A percentile compares a stretch with the other conserved stretches of the same genome.
phyloP scores from a whole-genome alignment of 1,140 invertebrate genomes.

The Ridgeia piscesae region DNA sequence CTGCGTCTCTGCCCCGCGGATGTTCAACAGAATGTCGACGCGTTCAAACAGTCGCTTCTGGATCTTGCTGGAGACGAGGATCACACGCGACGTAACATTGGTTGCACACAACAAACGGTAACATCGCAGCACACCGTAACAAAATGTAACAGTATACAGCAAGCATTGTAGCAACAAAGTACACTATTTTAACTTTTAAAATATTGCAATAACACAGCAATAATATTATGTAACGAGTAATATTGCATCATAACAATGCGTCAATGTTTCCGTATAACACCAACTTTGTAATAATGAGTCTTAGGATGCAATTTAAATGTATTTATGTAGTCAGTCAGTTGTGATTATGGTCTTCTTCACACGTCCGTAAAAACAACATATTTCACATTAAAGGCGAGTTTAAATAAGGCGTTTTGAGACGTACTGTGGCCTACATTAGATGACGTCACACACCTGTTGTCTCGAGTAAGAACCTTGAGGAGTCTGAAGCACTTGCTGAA shows the following conservation, averaged over 20 bases:
- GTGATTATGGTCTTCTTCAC: too few species aligned
- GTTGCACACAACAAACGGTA: background rate
- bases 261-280: too few species aligned
- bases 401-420: background rate
- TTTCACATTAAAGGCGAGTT: too few species aligned
- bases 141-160: background rate
- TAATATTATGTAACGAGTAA: background rate
- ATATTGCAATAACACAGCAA: too few species aligned
- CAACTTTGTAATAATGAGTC: too few species aligned
- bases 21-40: slow-evolving; percentile 47
- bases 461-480: slow-evolving; percentile 42
- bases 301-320: too few species aligned
- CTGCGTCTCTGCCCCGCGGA: slow-evolving; percentile 45
- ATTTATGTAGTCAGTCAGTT: too few species aligned
- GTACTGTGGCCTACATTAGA: background rate
- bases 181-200: too few species aligned
- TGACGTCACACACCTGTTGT: slow-evolving; percentile 36
- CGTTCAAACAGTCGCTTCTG: slow-evolving; percentile 50
- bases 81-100: background rate
- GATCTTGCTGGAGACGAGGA: slow-evolving; percentile 23
- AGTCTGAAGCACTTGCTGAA: slow-evolving; percentile 47
- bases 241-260: background rate
- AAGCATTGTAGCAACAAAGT: background rate
- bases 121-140: background rate
- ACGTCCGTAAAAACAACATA: too few species aligned